A percentile compares a stretch with the other conserved stretches of the same genome.
phyloP scores from a whole-genome alignment of 2,113 vertebrate species.

The Myrmecobius fasciatus region DNA sequence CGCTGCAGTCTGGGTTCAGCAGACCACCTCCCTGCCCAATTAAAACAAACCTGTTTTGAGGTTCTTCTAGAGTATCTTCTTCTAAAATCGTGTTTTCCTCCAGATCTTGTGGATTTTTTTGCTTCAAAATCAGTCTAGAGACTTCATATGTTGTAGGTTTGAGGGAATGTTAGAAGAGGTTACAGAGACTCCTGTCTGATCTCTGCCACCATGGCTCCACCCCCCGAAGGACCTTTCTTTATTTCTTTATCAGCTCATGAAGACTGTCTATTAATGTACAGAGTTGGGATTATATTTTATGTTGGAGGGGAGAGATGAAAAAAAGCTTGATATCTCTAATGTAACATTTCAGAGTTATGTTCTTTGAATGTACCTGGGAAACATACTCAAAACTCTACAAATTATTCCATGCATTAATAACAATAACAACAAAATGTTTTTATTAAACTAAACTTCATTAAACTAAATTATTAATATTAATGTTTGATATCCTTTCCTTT shows the following conservation, averaged over 20 bases:
- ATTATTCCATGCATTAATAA: not conserved
- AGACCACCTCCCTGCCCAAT: too few species aligned
- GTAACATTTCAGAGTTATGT: not conserved
- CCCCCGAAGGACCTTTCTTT: too few species aligned
- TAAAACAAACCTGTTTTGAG: too few species aligned
- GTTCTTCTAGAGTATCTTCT: too few species aligned
- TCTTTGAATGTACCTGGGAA: not conserved
- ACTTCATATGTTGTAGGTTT: too few species aligned
- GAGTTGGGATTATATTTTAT: not conserved
- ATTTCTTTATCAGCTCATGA: not conserved
- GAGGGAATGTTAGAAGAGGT: too few species aligned
- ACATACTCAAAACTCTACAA: not conserved
- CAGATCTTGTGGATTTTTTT: too few species aligned
- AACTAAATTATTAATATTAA: not conserved
- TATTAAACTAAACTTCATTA: not conserved
- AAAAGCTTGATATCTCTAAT: not conserved
- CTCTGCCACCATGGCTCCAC: too few species aligned
- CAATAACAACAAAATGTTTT: not conserved
- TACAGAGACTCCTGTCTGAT: too few species aligned
- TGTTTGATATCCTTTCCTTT: not conserved
- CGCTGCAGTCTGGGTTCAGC: too few species aligned
- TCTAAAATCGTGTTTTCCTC: too few species aligned
- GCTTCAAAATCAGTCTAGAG: too few species aligned
- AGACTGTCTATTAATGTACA: not conserved
- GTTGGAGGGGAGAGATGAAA: not conserved